Conservation (phyloP, 2,113 vertebrate genomes). For the Chionomys nivalis region DNA sequence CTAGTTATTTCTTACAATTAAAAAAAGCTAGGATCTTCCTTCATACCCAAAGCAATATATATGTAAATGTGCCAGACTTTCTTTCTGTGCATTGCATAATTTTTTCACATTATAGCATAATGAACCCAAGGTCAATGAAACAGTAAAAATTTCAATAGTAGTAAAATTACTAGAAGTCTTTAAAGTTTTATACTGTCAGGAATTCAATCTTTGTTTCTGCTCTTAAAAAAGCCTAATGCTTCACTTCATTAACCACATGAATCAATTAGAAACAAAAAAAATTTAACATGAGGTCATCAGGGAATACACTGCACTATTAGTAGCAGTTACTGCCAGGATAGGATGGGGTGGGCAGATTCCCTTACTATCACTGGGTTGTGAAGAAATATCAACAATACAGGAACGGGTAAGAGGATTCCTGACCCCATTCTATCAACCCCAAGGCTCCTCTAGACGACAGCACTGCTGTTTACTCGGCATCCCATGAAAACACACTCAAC, state of each 20-base stretch:
- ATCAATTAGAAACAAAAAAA: slow-evolving; percentile 29
- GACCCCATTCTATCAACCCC: not conserved
- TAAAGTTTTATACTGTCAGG: not conserved
- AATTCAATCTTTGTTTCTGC: not conserved
- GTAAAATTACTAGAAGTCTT: not conserved
- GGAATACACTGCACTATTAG: not conserved
- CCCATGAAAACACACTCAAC: not conserved
- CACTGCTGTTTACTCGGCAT: not conserved
- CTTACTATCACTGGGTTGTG: not conserved
- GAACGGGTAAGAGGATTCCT: not conserved
- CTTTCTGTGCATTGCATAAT: not conserved
- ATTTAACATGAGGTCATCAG: not conserved
- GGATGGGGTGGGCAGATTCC: not conserved
- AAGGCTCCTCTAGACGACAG: not conserved
- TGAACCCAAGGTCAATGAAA: slow-evolving; percentile 17
- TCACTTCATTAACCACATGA: not conserved
- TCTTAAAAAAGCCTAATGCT: slow-evolving; percentile 20
- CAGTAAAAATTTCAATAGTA: not conserved
- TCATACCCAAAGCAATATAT: not conserved
- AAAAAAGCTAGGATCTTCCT: not conserved
- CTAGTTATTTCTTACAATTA: slow-evolving; percentile 29
- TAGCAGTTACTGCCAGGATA: not conserved
- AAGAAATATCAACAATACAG: slow-evolving; percentile 2
- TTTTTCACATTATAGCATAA: slow-evolving; percentile 9
- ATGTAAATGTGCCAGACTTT: slow-evolving; percentile 21